Percentiles rank a stretch among this genome's conserved stretches.
These are phyloP conservation scores for Dufourea novaeangliae DNA, from an alignment of 1,140 invertebrate genomes.

Conservation along the genomic window DNA sequence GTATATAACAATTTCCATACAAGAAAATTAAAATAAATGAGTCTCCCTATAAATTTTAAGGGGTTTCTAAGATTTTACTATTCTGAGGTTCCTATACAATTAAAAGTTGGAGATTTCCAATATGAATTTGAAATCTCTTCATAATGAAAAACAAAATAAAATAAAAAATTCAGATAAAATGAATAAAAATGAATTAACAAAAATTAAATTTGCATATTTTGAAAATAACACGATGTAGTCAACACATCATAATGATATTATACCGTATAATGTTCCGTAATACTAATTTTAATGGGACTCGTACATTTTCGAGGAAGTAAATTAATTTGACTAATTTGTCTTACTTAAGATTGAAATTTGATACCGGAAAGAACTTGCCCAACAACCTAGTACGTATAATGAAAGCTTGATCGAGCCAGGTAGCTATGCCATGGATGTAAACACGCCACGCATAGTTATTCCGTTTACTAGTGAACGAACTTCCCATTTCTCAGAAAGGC, in stretches of 20 bases:
- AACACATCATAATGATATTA: neutral
- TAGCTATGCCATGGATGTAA: constrained; percentile 27
- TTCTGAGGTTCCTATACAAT: no score
- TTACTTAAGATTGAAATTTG: neutral
- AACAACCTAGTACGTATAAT: neutral
- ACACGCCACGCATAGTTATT: neutral
- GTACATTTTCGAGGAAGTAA: neutral
- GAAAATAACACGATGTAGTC: neutral
- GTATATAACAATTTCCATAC: no score
- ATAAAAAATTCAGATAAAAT: no score
- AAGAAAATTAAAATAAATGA: no score
- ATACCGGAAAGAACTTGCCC: neutral
- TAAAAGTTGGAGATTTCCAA: no score
- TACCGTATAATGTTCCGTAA: neutral
- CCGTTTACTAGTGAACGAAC: neutral
- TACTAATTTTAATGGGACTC: neutral
- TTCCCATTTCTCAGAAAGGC: constrained; percentile 3
- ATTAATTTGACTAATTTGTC: neutral
- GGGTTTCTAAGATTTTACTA: no score
- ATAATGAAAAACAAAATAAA: no score
- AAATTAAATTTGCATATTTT: neutral
- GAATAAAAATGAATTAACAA: neutral
- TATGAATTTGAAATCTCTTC: no score
- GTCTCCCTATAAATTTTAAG: no score
- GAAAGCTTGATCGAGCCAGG: constrained; percentile 2